Conservation (phyloP, 2,888 invertebrate species). For the Dolichomitus sp. region DNA sequence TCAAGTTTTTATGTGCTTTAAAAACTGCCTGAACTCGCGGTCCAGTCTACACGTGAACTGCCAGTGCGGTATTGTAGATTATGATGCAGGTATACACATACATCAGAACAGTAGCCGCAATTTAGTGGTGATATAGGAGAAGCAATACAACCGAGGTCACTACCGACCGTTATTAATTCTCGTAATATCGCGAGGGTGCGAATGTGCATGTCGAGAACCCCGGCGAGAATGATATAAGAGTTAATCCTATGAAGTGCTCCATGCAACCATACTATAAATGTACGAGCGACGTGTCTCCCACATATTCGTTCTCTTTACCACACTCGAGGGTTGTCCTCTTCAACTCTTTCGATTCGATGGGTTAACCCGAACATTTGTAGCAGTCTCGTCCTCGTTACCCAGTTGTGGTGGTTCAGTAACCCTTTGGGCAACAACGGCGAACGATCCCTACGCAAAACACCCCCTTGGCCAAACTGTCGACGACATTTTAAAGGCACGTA, state of each 20-base stretch:
- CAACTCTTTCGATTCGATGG: constrained; percentile 31
- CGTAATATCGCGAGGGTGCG: constrained; percentile 55
- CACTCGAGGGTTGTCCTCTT: constrained; percentile 4
- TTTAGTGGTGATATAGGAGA: constrained; percentile 20
- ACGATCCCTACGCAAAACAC: constrained; percentile 5
- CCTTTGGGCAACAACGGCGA: constrained; percentile 20
- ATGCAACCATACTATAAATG: constrained; percentile 2
- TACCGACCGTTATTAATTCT: constrained; percentile 65
- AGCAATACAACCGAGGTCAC: constrained; percentile 49
- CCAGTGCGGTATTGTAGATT: constrained; percentile 44
- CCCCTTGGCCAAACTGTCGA: constrained; percentile 31
- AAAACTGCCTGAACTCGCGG: background rate
- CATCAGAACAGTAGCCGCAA: constrained; percentile 31
- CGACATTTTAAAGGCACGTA: background rate
- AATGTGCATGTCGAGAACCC: constrained; percentile 26
- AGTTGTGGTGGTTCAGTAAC: background rate
- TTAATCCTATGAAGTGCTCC: constrained; percentile 67
- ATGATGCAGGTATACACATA: constrained; percentile 31
- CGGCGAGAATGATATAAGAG: constrained; percentile 67
- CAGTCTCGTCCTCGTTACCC: background rate
- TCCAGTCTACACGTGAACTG: constrained; percentile 2
- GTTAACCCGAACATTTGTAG: constrained; percentile 1
- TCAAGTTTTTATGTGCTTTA: background rate
- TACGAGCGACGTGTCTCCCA: background rate
- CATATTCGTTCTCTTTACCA: background rate